Evolutionary conservation across 2,113 vertebrate species (phyloP).

Genomic region (Dromiciops gliroides): DNA sequence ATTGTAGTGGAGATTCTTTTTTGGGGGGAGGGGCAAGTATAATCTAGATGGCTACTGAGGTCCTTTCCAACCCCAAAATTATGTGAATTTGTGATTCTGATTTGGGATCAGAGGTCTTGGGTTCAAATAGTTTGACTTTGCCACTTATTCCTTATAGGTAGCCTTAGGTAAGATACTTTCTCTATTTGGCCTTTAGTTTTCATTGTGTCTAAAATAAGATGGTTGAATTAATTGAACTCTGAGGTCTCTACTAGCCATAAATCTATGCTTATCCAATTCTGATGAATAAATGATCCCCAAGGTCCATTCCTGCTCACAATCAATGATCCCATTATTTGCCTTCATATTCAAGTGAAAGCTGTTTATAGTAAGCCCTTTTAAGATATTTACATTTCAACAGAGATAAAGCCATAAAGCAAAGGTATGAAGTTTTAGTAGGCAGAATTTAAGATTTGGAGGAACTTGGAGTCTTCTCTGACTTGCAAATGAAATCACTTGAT

Average conservation of each 20-base stretch:
- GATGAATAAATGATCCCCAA: not conserved
- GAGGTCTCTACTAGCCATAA: not conserved
- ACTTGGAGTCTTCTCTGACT: not conserved
- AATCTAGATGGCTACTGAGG: not conserved
- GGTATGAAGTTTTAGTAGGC: not conserved
- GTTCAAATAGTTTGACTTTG: not conserved
- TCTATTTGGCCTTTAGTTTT: not conserved
- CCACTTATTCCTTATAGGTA: not conserved
- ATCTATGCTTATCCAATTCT: not conserved
- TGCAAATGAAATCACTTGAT: not conserved
- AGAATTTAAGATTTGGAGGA: not conserved
- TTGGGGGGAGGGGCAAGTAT: not conserved
- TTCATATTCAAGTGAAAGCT: not conserved
- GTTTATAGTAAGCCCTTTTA: not conserved
- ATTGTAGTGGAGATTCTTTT: not conserved
- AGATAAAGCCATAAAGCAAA: not conserved
- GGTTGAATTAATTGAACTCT: not conserved
- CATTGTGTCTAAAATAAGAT: not conserved
- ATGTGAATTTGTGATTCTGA: not conserved
- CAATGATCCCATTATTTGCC: not conserved
- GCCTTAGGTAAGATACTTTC: not conserved
- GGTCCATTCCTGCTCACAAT: not conserved
- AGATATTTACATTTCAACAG: not conserved
- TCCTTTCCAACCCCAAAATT: not conserved
- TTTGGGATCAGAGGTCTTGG: not conserved